Evolutionary conservation across 2,113 vertebrate genomes (phyloP).

Genomic region (Sprattus sprattus): DNA sequence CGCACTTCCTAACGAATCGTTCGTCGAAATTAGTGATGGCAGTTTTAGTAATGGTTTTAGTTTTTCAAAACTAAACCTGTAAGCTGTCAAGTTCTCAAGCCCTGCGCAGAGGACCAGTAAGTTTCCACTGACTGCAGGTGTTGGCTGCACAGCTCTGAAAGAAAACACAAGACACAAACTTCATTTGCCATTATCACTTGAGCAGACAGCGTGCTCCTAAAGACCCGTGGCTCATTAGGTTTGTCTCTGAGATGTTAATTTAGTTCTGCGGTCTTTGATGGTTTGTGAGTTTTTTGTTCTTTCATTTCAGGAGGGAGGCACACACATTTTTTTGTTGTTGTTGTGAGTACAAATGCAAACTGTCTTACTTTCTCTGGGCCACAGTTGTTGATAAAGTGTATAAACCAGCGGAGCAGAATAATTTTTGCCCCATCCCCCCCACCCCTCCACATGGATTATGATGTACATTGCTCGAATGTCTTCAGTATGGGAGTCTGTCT

Average conservation of each 20-base stretch:
- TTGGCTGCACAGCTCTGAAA: neutral
- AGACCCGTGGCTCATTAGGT: conserved; percentile 20
- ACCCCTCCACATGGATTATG: conserved; percentile 51
- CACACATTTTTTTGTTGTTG: conserved; percentile 24
- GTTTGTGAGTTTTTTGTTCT: conserved; percentile 14
- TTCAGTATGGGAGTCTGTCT: conserved; percentile 63
- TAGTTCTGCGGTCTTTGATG: conserved; percentile 7
- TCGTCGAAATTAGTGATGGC: neutral
- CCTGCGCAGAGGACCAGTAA: conserved; percentile 8
- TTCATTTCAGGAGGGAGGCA: conserved; percentile 29
- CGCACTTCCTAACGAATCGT: neutral
- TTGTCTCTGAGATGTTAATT: conserved; percentile 16
- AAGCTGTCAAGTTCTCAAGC: neutral
- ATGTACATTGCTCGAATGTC: conserved; percentile 55
- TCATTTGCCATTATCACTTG: conserved; percentile 20
- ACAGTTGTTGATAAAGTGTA: conserved; percentile 32
- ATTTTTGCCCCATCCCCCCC: conserved; percentile 16
- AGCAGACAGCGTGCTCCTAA: neutral
- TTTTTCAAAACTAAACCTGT: neutral
- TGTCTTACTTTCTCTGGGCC: conserved; percentile 30
- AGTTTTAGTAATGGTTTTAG: neutral
- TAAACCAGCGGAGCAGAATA: conserved; percentile 19
- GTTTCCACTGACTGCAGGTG: conserved; percentile 32
- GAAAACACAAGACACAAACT: neutral
- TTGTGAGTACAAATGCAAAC: neutral